phyloP scores from a whole-genome alignment of 2,797 vertebrate species.

The Anolis apletophallus region DNA sequence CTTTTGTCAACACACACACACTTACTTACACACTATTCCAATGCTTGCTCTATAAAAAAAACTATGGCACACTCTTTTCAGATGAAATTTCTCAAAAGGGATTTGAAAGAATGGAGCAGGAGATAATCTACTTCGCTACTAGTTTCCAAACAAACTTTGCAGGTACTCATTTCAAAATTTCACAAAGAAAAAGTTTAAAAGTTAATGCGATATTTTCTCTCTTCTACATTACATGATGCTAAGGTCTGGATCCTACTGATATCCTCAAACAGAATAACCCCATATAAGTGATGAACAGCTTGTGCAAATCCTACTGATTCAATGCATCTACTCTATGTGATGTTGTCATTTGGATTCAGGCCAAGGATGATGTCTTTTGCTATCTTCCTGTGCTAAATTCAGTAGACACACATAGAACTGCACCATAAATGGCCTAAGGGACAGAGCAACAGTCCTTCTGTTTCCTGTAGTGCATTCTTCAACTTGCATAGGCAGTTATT shows the following conservation, averaged over 20 bases:
- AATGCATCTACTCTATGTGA: too few relatives aligned
- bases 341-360: too few relatives aligned
- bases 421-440: neutral
- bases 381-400: neutral
- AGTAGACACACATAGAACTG: neutral
- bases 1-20: neutral
- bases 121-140: constrained; percentile 39
- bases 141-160: constrained; percentile 16
- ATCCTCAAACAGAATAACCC: too few relatives aligned
- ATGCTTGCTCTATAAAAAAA: constrained; percentile 61
- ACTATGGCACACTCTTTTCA: constrained; percentile 52
- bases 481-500: neutral
- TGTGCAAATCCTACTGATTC: too few relatives aligned
- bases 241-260: too few relatives aligned
- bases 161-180: constrained; percentile 20
- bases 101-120: neutral
- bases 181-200: constrained; percentile 12
- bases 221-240: neutral
- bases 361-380: too few relatives aligned
- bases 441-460: neutral
- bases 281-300: too few relatives aligned
- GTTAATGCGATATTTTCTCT: constrained; percentile 9
- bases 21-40: constrained; percentile 75
- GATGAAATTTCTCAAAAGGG: constrained; percentile 63
- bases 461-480: neutral